Percentiles rank a stretch among this genome's conserved stretches.
These are phyloP conservation scores for Agrypnus murinus DNA, from an alignment of 2,888 invertebrate species.

Conservation along the genomic window DNA sequence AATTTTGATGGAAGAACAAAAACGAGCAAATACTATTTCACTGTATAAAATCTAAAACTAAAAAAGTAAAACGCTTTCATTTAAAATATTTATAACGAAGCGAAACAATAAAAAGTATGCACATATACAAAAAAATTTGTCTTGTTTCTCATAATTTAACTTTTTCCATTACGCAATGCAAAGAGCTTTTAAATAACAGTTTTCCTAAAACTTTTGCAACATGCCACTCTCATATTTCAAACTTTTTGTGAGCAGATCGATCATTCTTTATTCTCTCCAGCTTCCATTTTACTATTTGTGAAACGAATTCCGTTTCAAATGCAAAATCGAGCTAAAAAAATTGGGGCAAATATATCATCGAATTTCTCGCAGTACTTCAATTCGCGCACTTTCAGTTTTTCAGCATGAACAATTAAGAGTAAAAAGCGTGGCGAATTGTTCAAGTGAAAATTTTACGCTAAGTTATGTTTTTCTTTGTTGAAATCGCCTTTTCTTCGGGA, in stretches of 20 bases:
- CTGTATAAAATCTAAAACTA: too few relatives aligned
- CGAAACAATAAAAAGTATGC: neutral
- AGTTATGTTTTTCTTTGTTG: neutral
- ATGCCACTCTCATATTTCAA: constrained; percentile 55
- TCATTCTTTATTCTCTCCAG: constrained; percentile 47
- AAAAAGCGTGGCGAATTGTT: neutral
- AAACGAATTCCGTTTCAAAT: constrained; percentile 51
- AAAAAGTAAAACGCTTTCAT: too few relatives aligned
- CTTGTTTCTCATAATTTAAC: constrained; percentile 42
- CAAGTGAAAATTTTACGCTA: constrained; percentile 8
- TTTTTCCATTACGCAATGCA: constrained; percentile 53
- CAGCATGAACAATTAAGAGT: constrained; percentile 31
- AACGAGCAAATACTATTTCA: too few relatives aligned
- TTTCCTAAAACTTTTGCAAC: constrained; percentile 51
- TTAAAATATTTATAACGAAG: too few relatives aligned
- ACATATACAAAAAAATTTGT: constrained; percentile 16
- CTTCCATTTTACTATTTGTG: constrained; percentile 54
- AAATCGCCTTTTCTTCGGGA: neutral
- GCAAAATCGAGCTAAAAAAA: constrained; percentile 47
- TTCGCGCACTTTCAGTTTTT: constrained; percentile 34
- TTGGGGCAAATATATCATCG: constrained; percentile 47
- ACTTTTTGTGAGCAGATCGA: constrained; percentile 54
- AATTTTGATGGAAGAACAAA: too few relatives aligned
- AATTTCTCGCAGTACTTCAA: constrained; percentile 27
- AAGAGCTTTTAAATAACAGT: constrained; percentile 56